phyloP scores from a whole-genome alignment of 92 coral and sea anemone species.

The Parazoanthus swiftii region DNA sequence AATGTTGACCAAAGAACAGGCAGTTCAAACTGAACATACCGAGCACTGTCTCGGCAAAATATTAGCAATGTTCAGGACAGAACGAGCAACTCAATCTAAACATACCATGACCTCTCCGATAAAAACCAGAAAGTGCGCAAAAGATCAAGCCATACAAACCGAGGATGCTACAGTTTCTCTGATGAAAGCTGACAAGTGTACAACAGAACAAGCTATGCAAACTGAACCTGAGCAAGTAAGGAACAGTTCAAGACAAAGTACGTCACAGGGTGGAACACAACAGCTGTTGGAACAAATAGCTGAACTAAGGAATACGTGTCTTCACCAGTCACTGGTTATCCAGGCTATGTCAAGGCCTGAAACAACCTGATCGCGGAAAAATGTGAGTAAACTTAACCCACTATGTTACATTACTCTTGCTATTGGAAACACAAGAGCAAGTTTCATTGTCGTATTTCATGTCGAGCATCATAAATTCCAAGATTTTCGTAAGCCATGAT shows the following conservation, averaged over 20 bases:
- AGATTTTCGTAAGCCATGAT: no score
- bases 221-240: background rate
- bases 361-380: background rate
- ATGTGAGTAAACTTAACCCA: no score
- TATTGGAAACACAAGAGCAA: no score
- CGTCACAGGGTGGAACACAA: background rate
- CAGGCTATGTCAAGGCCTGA: constrained; percentile 6
- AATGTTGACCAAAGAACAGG: background rate
- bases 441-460: no score
- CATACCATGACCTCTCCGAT: background rate
- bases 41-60: background rate
- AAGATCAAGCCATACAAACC: background rate
- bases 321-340: constrained; percentile 36
- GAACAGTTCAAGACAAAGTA: background rate
- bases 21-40: background rate
- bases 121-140: background rate
- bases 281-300: constrained; percentile 19
- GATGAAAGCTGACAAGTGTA: background rate
- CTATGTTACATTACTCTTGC: no score
- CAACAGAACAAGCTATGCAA: background rate
- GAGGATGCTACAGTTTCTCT: background rate
- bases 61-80: constrained; percentile 5
- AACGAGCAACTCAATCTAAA: background rate
- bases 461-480: no score
- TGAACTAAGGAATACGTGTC: constrained; percentile 18